Evolutionary conservation across 30 jellyfish, hydroid and myxozoan genomes (phyloP).

Genomic region (Cassiopea xamachana): DNA sequence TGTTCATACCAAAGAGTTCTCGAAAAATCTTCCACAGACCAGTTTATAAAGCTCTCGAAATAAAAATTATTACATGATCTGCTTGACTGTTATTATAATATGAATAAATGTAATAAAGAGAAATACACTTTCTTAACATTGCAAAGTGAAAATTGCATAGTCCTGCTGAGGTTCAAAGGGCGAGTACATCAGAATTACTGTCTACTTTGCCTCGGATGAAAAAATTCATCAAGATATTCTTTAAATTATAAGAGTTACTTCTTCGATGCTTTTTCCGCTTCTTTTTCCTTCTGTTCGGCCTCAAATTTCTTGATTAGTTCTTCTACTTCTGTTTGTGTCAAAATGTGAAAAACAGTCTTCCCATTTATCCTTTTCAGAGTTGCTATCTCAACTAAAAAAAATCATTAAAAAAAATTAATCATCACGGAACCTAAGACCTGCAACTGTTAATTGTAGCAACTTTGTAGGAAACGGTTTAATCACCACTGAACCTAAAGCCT

Average conservation of each 20-base stretch:
- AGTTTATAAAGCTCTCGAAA: neutral
- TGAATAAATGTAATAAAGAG: neutral
- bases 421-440: no score
- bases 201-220: neutral
- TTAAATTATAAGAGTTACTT: constrained; percentile 7
- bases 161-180: neutral
- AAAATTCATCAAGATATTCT: neutral
- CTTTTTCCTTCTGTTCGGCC: constrained; percentile 90
- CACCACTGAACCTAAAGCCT: no score
- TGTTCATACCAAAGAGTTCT: no score
- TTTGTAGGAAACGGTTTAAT: no score
- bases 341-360: constrained; percentile 81
- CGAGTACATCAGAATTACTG: neutral
- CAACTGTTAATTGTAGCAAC: no score
- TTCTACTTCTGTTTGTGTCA: constrained; percentile 89
- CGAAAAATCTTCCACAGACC: neutral
- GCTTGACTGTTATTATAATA: neutral
- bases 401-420: neutral
- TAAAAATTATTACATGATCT: no score
- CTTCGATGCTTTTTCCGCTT: constrained; percentile 81
- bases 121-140: neutral
- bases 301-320: constrained; percentile 76
- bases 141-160: neutral
- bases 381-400: constrained; percentile 93
- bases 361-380: constrained; percentile 86